A percentile compares a stretch with the other conserved stretches of the same genome.
Conservation (phyloP, 2,113 vertebrate species). For the Otocyon megalotis region DNA sequence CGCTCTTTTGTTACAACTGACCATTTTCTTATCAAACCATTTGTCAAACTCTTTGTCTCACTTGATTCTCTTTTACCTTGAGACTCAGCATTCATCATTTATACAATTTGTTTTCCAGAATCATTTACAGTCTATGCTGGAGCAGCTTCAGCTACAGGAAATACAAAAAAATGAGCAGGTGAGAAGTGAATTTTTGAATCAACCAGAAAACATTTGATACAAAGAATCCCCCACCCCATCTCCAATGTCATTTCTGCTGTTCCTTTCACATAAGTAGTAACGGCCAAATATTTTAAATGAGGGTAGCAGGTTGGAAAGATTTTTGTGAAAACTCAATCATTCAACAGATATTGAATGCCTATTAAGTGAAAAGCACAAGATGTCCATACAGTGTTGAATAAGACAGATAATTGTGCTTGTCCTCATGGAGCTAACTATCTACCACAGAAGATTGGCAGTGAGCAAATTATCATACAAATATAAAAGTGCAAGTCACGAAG, state of each 20-base stretch:
- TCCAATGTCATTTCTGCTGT: not conserved
- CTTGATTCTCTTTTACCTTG: constrained; percentile 3
- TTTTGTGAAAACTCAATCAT: constrained; percentile 56
- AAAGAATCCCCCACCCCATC: not conserved
- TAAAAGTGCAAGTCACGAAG: not conserved
- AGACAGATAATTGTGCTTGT: not conserved
- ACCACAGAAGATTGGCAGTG: not conserved
- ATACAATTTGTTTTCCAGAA: constrained; percentile 84
- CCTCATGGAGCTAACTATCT: constrained; percentile 23
- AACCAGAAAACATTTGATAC: constrained; percentile 41
- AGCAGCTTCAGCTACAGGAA: constrained; percentile 94
- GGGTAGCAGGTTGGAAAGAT: constrained; percentile 21
- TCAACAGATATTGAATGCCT: not conserved
- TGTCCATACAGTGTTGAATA: not conserved
- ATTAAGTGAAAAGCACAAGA: constrained; percentile 33
- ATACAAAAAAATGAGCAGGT: constrained; percentile 92
- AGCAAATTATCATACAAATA: not conserved
- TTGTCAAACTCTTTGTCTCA: constrained; percentile 27
- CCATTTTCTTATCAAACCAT: constrained; percentile 57
- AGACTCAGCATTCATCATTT: constrained; percentile 33
- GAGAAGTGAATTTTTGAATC: constrained; percentile 63
- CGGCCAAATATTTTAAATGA: constrained; percentile 36
- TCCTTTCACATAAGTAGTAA: constrained; percentile 4
- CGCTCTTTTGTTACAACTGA: constrained; percentile 9
- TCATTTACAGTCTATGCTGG: constrained; percentile 93